Conservation (phyloP, 2,797 vertebrate species). For the Prunella strophiata region DNA sequence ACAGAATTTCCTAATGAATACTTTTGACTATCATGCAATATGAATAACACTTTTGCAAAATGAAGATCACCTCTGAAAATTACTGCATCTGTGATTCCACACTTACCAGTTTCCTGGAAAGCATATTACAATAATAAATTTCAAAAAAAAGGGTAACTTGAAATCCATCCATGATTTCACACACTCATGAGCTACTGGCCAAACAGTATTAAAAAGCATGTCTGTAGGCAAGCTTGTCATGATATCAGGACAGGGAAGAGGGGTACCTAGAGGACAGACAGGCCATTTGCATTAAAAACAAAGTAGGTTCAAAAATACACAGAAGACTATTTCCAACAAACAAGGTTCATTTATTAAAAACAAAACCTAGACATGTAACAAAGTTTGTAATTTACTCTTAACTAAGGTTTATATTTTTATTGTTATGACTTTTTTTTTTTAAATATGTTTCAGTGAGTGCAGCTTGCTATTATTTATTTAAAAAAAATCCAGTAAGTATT, state of each 20-base stretch:
- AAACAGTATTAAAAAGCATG: background rate
- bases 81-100: background rate
- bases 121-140: background rate
- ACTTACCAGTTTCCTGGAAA: background rate
- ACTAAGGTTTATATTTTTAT: background rate
- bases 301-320: background rate
- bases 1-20: background rate
- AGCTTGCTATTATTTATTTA: background rate
- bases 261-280: background rate
- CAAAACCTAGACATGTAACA: background rate
- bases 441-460: background rate
- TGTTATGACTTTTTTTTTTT: background rate
- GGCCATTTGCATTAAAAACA: background rate
- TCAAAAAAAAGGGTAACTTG: background rate
- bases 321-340: background rate
- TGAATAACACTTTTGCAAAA: background rate
- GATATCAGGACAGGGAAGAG: background rate
- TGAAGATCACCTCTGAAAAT: background rate
- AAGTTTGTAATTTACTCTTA: background rate
- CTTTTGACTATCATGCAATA: background rate
- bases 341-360: background rate
- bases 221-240: background rate
- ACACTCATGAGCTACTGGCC: background rate
- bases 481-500: background rate
- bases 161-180: background rate